These are phyloP conservation scores for Lithobates sylvaticus DNA, from an alignment of 2,797 vertebrate genomes.

Conservation along the genomic window DNA sequence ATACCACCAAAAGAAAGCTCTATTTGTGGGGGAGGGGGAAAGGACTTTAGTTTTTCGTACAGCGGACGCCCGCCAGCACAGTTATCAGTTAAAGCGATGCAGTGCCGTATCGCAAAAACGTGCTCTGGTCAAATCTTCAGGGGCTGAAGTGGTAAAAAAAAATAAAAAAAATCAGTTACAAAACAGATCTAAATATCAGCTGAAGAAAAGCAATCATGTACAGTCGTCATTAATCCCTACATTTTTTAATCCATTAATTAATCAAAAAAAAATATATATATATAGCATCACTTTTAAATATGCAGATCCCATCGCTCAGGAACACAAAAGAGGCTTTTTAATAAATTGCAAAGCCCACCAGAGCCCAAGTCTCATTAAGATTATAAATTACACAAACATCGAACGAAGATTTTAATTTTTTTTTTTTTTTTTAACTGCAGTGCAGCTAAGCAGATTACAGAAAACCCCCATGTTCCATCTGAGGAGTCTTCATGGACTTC, in stretches of 20 bases:
- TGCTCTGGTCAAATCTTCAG: too few species aligned
- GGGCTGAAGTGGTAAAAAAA: neutral
- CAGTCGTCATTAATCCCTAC: conserved; percentile 81
- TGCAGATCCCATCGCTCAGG: conserved; percentile 92
- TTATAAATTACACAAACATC: conserved; percentile 98
- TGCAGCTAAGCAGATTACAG: conserved; percentile 98
- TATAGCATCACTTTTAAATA: conserved; percentile 88
- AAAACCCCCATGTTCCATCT: conserved; percentile 93
- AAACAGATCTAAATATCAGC: conserved; percentile 73
- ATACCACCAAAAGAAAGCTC: too few species aligned
- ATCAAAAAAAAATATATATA: conserved; percentile 63
- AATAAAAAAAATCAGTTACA: conserved; percentile 34
- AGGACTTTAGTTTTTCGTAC: too few species aligned
- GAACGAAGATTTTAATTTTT: conserved; percentile 87
- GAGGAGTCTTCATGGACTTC: conserved; percentile 92
- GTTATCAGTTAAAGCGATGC: too few species aligned
- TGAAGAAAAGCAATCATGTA: conserved; percentile 76
- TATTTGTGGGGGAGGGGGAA: too few species aligned
- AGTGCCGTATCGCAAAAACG: too few species aligned
- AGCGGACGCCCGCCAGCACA: too few species aligned
- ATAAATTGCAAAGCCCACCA: conserved; percentile 93
- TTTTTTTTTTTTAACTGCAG: conserved; percentile 79
- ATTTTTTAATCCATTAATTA: conserved; percentile 83
- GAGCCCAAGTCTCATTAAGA: conserved; percentile 93
- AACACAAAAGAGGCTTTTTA: conserved; percentile 89